Evolutionary conservation across 2,888 invertebrate genomes (phyloP).

Genomic region (Rhogogaster chlorosoma): DNA sequence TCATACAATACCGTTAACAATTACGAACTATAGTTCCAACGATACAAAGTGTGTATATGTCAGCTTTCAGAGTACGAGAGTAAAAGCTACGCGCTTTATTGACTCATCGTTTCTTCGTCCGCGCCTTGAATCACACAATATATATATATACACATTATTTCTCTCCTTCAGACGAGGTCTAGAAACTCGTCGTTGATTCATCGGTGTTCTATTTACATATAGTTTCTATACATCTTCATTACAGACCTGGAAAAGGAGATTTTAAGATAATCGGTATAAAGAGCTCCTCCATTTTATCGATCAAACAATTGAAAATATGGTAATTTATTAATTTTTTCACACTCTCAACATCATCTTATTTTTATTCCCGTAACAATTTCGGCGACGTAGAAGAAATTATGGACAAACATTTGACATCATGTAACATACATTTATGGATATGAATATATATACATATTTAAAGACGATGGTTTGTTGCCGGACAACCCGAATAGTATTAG

Average conservation of each 20-base stretch:
- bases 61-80: neutral
- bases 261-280: neutral
- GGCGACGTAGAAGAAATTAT: neutral
- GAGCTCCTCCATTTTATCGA: neutral
- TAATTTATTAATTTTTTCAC: neutral
- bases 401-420: neutral
- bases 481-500: constrained; percentile 21
- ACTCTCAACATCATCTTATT: neutral
- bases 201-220: neutral
- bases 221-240: neutral
- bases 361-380: neutral
- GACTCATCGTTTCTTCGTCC: neutral
- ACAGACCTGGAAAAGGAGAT: neutral
- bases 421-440: neutral
- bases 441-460: neutral
- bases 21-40: neutral
- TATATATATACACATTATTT: neutral
- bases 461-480: neutral
- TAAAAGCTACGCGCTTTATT: neutral
- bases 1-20: neutral
- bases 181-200: constrained; percentile 13
- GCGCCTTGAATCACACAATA: neutral
- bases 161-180: neutral
- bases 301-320: neutral
- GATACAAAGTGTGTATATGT: neutral